Conservation (phyloP, 2,888 invertebrate species). For the Sycophila texana region DNA sequence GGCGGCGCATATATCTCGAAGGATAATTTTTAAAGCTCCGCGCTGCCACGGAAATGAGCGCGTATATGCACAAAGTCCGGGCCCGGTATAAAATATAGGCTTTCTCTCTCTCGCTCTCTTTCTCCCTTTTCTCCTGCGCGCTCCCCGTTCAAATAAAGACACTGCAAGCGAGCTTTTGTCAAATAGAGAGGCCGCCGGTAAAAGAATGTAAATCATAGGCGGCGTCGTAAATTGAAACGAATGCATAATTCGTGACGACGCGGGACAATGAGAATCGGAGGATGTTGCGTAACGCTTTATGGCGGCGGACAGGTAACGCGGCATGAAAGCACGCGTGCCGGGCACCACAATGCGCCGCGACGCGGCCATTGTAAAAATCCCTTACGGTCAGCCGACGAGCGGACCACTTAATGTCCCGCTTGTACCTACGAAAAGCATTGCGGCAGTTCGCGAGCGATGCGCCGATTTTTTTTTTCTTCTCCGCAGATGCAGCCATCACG, state of each 20-base stretch:
- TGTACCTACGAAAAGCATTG: slow-evolving; percentile 24
- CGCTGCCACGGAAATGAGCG: slow-evolving; percentile 19
- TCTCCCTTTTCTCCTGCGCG: too few species aligned
- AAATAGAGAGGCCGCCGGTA: slow-evolving; percentile 21
- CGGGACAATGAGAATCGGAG: slow-evolving; percentile 60
- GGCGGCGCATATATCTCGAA: background rate
- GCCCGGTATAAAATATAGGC: slow-evolving; percentile 33
- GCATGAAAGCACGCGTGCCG: slow-evolving; percentile 42
- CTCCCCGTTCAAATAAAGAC: slow-evolving; percentile 33
- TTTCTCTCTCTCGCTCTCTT: slow-evolving; percentile 8
- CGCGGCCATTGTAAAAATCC: slow-evolving; percentile 38
- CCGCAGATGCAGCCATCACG: too few species aligned
- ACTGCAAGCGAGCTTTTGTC: slow-evolving; percentile 40
- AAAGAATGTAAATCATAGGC: slow-evolving; percentile 53
- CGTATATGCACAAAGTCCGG: background rate
- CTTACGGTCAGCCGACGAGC: slow-evolving; percentile 29
- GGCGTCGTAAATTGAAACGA: slow-evolving; percentile 55
- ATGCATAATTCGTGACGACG: slow-evolving; percentile 57
- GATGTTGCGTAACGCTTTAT: slow-evolving; percentile 59
- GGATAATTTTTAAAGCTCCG: slow-evolving; percentile 29
- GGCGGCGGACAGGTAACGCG: slow-evolving; percentile 58
- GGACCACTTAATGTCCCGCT: slow-evolving; percentile 24
- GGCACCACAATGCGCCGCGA: background rate
- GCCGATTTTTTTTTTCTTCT: slow-evolving; percentile 9
- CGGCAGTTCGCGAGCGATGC: background rate